These are phyloP conservation scores for Gadus chalcogrammus DNA, from an alignment of 2,113 vertebrate species.

Conservation along the genomic window DNA sequence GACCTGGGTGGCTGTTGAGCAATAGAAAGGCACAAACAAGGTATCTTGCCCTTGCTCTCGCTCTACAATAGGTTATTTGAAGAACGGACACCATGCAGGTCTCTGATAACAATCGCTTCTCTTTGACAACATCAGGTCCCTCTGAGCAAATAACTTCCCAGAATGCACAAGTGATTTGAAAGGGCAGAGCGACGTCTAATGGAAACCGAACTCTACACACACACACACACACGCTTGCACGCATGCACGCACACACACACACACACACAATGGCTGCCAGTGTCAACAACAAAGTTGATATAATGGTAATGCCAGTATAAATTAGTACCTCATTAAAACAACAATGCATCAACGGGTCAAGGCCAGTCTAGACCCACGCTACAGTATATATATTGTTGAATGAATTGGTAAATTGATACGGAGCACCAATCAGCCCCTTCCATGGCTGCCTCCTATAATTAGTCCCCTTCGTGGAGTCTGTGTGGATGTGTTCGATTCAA, in stretches of 20 bases:
- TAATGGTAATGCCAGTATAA: no score
- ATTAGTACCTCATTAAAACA: no score
- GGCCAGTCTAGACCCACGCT: no score
- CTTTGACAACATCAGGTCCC: neutral
- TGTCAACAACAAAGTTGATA: no score
- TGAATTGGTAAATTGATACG: conserved; percentile 19
- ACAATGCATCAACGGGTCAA: no score
- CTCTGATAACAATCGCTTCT: conserved; percentile 31
- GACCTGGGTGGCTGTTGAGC: conserved; percentile 1
- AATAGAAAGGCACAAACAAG: neutral
- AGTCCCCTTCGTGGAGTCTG: conserved; percentile 16
- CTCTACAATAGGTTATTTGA: conserved; percentile 23
- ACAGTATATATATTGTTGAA: neutral
- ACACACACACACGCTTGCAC: no score
- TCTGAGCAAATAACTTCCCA: conserved; percentile 22
- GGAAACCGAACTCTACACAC: no score
- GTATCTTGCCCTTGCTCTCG: conserved; percentile 9
- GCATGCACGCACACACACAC: neutral
- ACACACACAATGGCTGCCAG: no score
- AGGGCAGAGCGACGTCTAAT: neutral
- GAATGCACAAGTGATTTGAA: conserved; percentile 2
- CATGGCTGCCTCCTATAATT: neutral
- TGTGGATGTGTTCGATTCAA: neutral
- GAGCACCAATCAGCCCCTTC: neutral
- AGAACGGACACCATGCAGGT: conserved; percentile 31